Base-by-base conservation (phyloP, 2,888 invertebrate genomes). In the Chrysolina haemoptera region DNA sequence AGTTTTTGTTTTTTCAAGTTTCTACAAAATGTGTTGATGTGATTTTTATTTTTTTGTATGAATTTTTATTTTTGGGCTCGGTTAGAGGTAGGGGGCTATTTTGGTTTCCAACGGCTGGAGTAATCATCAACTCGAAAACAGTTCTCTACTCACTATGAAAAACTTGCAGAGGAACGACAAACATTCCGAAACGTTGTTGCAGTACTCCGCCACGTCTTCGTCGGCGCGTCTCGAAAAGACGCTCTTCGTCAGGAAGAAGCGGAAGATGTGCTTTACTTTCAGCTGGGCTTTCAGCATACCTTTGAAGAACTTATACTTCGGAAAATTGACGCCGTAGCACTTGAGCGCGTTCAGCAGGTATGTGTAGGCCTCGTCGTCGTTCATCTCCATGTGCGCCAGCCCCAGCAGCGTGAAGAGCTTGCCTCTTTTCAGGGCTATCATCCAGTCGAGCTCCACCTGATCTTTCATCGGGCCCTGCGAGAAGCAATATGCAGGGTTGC, bases 341-440 rank as follows among this genome's bases (percentile, higher is more conserved):
- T 76, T 70, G 65, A 90, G 80, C 0, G 90, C 89, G 11, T 81
- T 74, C 18, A 87, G 77, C 16, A 89, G 84, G 27, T 80, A 85
- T 12, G 78, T 75, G 40, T 85, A 84, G 0, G 90, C 89, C 63
- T 89, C 88, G 11, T 85, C 81, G 0, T 89, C 86, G 1, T 88
- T 88, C 27, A 87, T 84, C 63, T 87, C 85, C 20, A 89, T 80
- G 70, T 86, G 84, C 66, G 89, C 88, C 68, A 83, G 84, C 5
- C 89, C 90, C 53, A 88, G 84, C 6, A 90, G 82, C 0, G 88
- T 87, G 62, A 86, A 85, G 27, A 90, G 85, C 82, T 89, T 89
- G 3, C 88, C 89, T 66, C 84, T 85, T 14, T 89, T 84, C 66
- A 88, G 86, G 1, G 83, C 82, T 46, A 86, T 79, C 80, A 85